Evolutionary conservation across 2,113 vertebrate species (phyloP), one percentile per base, ranked within the genome.

Genomic region (Rhombomys opimus): DNA sequence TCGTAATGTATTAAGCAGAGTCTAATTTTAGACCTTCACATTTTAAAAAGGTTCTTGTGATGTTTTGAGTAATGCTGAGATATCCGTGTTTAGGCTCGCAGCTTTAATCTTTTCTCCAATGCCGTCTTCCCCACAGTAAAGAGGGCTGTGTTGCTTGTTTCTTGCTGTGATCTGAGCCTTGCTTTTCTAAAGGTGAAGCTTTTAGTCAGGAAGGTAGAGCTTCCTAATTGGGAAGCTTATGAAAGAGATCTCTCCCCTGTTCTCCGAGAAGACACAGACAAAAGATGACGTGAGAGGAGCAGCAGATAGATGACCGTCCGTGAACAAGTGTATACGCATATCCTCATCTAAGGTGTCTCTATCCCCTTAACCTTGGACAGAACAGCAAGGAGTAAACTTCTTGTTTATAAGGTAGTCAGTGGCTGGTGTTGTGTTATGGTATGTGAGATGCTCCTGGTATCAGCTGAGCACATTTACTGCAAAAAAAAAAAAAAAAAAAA

Each of bases 1-100:
- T 78, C 50, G 70, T 67, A 91, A 93, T 87, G 87, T 68, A 72
- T 94, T 92, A 70, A 68, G 30, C 10, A 68, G 93, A 75, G n/a
- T 27, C 35, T 94, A 88, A 90, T 70, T 95, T 93, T 84, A 88
- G 63, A 87, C 6, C 46, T 95, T 27, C 73, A 63, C 22, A 61
- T 72, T 95, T 96, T 91, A 86, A 73, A 73, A 8, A 76, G 68
- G 22, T 59, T 87, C 87, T 95, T 94, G 50, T 20, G 50, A 4
- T 59, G 13, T 80, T 88, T 22, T 85, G 17, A 89, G 32, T 61
- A 88, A 70, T 76, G 25, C 25, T 82, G 23, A 57, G 5, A 3
- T 73, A 80, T n/a, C 46, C 3, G 30, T 41, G 35, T 2, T 46
- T 41, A 87, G 27, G 18, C 18, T 54, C 73, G n/a, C 3, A 25